Conservation (phyloP, 1,140 invertebrate species). For the Liolophura sinensis region DNA sequence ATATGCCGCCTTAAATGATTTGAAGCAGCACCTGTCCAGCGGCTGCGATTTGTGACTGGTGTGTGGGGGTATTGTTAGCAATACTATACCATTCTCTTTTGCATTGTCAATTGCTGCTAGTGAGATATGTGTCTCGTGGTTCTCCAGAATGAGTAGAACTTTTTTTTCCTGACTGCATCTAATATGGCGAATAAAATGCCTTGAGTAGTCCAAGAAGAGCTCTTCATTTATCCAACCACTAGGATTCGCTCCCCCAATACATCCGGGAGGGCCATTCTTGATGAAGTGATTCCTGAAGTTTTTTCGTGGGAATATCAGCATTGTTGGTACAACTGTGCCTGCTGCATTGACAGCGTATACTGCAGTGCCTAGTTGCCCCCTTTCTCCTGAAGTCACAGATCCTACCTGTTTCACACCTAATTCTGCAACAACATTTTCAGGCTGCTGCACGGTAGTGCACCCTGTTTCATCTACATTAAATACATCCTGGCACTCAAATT, state of each 20-base stretch:
- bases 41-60: too few relatives aligned
- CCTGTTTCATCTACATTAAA: slow-evolving; percentile 32
- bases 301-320: slow-evolving; percentile 45
- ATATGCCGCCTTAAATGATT: too few relatives aligned
- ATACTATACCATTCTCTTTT: slow-evolving; percentile 51
- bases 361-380: slow-evolving; percentile 19
- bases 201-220: slow-evolving; percentile 59
- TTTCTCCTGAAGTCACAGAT: slow-evolving; percentile 18
- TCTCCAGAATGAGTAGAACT: too few relatives aligned
- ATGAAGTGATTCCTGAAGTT: slow-evolving; percentile 53
- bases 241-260: slow-evolving; percentile 49
- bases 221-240: slow-evolving; percentile 61
- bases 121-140: slow-evolving; percentile 45
- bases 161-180: too few relatives aligned
- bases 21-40: too few relatives aligned
- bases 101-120: slow-evolving; percentile 38
- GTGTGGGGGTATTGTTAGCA: too few relatives aligned
- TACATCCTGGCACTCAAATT: slow-evolving; percentile 12
- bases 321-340: slow-evolving; percentile 41
- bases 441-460: slow-evolving; percentile 23
- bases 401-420: slow-evolving; percentile 23
- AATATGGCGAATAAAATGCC: slow-evolving; percentile 59
- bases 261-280: slow-evolving; percentile 55
- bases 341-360: slow-evolving; percentile 16
- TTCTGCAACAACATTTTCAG: slow-evolving; percentile 14